Base-by-base conservation (phyloP, 2,888 invertebrate species). In the Cerceris rybyensis region DNA sequence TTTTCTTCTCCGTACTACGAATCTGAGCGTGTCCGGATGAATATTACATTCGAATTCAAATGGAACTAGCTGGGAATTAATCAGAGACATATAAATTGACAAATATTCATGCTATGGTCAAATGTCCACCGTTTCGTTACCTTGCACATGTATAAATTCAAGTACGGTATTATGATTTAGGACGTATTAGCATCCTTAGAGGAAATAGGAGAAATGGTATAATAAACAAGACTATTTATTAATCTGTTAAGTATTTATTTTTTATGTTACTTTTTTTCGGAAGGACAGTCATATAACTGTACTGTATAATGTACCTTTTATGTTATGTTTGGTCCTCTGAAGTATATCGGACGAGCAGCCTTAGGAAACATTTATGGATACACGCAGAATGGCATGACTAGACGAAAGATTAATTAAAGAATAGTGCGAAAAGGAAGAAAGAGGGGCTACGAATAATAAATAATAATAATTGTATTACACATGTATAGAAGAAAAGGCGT, bases 321-420 rank as follows among this genome's bases (percentile, higher is more conserved):
- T 81, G 80, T 86, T 80, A 84, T 89, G 89, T 90, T 91, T 90
- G 86, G 91, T 91, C 91, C 90, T 91, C 91, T 89, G 83, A 88
- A 82, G 78, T 87, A 87, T 82, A 89, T 91, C 91, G 90, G 90
- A 91, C 89, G 86, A 90, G 89, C 90, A 91, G 91, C 90, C 89
- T 88, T 88, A 80, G 80, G 55, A 82, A 86, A 86, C 78, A 83
- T 73, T 83, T 79, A 80, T 70, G 67, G 78, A 84, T 68, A 83
- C 83, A 81, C 81, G 83, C 67, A 79, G 75, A 78, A 79, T 49
- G 78, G 71, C 81, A 82, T 63, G 75, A 84, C 79, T 68, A 80
- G 66, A 74, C 60, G 60, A 76, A 66, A 75, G 75, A 83, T 81
- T 81, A 70, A 81, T 81, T 76, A 64, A 85, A 80, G 67, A 81